Conservation (phyloP, 1,140 invertebrate species). For the Drosophila burlai region DNA sequence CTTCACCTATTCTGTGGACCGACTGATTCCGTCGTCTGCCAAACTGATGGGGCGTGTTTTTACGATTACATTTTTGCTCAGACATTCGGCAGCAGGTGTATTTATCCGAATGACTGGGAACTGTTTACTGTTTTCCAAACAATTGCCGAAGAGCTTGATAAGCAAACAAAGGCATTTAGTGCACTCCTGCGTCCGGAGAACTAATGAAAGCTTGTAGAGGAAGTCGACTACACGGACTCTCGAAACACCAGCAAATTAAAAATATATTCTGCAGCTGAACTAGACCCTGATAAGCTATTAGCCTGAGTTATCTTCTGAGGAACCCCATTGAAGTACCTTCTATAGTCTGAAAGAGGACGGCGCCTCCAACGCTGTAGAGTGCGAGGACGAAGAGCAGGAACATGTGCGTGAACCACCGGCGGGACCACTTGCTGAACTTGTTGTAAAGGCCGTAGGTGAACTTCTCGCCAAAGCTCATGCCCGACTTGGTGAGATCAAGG, state of each 20-base stretch:
- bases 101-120: constrained; percentile 29
- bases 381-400: constrained; percentile 92
- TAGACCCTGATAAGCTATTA: neutral
- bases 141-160: constrained; percentile 64
- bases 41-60: constrained; percentile 42
- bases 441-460: constrained; percentile 92
- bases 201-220: constrained; percentile 6
- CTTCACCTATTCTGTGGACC: constrained; percentile 42
- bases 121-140: constrained; percentile 62
- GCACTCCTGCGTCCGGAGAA: constrained; percentile 15
- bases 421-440: constrained; percentile 91
- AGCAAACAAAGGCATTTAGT: constrained; percentile 57
- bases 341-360: constrained; percentile 90
- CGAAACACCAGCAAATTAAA: neutral
- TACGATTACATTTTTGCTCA: constrained; percentile 32
- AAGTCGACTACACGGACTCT: constrained; percentile 1
- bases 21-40: constrained; percentile 46
- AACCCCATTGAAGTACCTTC: constrained; percentile 86
- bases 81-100: constrained; percentile 39
- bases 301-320: neutral
- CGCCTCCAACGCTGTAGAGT: constrained; percentile 92
- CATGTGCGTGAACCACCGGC: constrained; percentile 94
- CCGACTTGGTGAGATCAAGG: constrained; percentile 92
- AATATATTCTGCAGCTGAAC: neutral
- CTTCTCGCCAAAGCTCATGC: constrained; percentile 93